Conservation (phyloP, 2,888 invertebrate genomes). For the Shargacucullia verbasci region DNA sequence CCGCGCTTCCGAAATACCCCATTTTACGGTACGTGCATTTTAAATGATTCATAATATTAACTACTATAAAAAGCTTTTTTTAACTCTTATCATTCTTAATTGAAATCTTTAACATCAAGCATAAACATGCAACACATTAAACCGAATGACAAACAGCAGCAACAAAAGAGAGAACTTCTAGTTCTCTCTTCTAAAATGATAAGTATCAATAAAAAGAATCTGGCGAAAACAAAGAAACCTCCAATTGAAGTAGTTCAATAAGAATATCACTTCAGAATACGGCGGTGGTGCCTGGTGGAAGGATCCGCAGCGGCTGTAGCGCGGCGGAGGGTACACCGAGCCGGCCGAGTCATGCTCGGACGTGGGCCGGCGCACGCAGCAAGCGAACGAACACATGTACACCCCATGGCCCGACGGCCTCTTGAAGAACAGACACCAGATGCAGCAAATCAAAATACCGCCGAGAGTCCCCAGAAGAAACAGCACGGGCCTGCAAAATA, state of each 20-base stretch:
- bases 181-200: slow-evolving; percentile 8
- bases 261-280: slow-evolving; percentile 92
- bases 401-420: slow-evolving; percentile 69
- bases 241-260: slow-evolving; percentile 57
- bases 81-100: neutral
- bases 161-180: too few species aligned
- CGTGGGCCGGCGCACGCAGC: slow-evolving; percentile 81
- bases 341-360: slow-evolving; percentile 94
- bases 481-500: slow-evolving; percentile 89
- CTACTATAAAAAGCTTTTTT: slow-evolving; percentile 35
- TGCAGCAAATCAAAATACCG: slow-evolving; percentile 91
- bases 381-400: slow-evolving; percentile 76
- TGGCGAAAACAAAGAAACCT: slow-evolving; percentile 61
- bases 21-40: too few species aligned
- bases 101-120: too few species aligned
- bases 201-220: slow-evolving; percentile 49
- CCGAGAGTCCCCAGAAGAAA: slow-evolving; percentile 92
- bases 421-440: slow-evolving; percentile 88
- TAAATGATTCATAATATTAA: neutral
- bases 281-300: slow-evolving; percentile 95
- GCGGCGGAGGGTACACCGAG: slow-evolving; percentile 94
- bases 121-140: too few species aligned
- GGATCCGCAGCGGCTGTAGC: slow-evolving; percentile 95
- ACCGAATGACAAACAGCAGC: slow-evolving; percentile 3
- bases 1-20: too few species aligned